Evolutionary conservation across 2,888 invertebrate species (phyloP), one percentile per base, ranked within the genome.

Genomic region (Drosophila affinis): DNA sequence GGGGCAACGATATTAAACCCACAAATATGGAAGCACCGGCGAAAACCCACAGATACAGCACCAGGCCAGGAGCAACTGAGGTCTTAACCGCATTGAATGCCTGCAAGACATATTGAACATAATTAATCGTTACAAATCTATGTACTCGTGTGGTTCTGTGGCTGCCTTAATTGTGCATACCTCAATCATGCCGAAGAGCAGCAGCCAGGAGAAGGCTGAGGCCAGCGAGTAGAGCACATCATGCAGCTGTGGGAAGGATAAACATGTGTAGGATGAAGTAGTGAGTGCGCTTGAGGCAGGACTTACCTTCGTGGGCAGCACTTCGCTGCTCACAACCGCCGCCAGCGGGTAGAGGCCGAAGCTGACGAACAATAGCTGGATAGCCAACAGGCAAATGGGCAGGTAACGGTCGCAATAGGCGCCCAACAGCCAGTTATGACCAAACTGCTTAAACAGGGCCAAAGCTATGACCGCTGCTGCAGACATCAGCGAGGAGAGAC

Each of bases 341-440:
- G 89, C 84, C 58, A 91, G 59, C 0, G 92, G 89, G 61, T 87
- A 81, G 1, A 91, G 73, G 1, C 91, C 92, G 21, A 90, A 74
- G 65, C 85, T 89, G 0, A 90, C 83, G 18, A 89, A 79, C 4
- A 90, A 75, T 3, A 91, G 62, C 21, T 88, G 85, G 1, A 72
- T 32, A 0, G 78, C 72, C 1, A 91, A 65, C 24, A 90, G 68
- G 3, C 75, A 34, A 27, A 91, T 68, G 17, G 90, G 81, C 32
- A 91, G 29, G 82, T 60, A 78, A 10, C 57, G 77, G 0, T 70
- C 61, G 5, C 62, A 61, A 62, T 75, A 69, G 12, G 44, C 27
- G 14, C 72, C 64, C 3, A 79, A 27, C 7, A 60, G 46, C 75
- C 80, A 80, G 1, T 58, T n/a, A 0, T 48, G 18, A 1, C 81